These are phyloP conservation scores for Chironomus riparius DNA, from an alignment of 2,888 invertebrate genomes.

Conservation along the genomic window DNA sequence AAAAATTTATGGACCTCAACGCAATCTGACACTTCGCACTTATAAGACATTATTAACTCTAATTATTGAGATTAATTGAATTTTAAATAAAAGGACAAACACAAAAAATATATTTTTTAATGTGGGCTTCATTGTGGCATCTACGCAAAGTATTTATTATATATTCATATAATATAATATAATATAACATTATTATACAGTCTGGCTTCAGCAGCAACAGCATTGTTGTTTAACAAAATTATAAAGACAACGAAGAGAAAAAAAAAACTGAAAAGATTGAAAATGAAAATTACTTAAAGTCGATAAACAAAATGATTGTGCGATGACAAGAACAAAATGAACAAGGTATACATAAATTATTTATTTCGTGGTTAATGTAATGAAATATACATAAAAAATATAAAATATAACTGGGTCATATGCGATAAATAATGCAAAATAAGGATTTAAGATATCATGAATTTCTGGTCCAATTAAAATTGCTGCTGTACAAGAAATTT, in stretches of 20 bases:
- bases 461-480: slow-evolving; percentile 10
- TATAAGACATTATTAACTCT: slow-evolving; percentile 8
- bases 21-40: background rate
- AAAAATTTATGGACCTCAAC: slow-evolving; percentile 12
- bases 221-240: background rate
- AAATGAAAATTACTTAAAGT: background rate
- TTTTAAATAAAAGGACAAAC: background rate
- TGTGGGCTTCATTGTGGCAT: background rate
- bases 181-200: no score
- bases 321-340: background rate
- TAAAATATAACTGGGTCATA: slow-evolving; percentile 5
- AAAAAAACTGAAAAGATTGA: background rate
- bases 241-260: background rate
- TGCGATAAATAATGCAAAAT: slow-evolving; percentile 9
- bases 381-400: background rate
- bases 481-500: background rate
- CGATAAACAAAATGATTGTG: background rate
- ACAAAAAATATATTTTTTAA: background rate
- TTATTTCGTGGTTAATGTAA: background rate
- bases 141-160: background rate
- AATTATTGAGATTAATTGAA: slow-evolving; percentile 12
- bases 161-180: background rate
- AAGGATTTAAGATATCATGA: slow-evolving; percentile 7
- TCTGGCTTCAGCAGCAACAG: background rate
- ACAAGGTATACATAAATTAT: background rate